A percentile compares a stretch with the other conserved stretches of the same genome.
Conservation (phyloP, 2,888 invertebrate genomes). For the Lepidocyrtinus sp. region DNA sequence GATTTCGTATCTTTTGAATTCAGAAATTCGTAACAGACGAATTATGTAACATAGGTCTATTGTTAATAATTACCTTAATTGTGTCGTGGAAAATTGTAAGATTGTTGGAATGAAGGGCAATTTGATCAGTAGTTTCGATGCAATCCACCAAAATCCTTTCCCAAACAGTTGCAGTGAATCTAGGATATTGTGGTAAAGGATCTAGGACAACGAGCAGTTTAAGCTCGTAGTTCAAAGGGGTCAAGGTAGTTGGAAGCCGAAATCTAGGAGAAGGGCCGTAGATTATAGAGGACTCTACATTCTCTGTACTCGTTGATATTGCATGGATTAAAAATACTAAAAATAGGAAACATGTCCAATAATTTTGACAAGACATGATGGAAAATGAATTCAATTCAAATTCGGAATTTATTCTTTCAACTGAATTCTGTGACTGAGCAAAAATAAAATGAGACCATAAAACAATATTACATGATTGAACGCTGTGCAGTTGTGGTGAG, state of each 20-base stretch:
- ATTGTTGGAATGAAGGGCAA: slow-evolving; percentile 84
- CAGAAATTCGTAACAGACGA: not conserved
- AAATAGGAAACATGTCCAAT: no score
- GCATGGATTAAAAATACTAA: no score
- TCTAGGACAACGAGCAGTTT: slow-evolving; percentile 55
- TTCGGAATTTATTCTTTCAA: no score
- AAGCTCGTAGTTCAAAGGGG: slow-evolving; percentile 48
- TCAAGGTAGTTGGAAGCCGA: slow-evolving; percentile 35
- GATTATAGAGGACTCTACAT: no score
- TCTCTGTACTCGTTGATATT: no score
- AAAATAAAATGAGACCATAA: no score
- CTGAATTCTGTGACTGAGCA: no score
- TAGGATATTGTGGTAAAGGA: slow-evolving; percentile 31
- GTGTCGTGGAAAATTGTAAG: slow-evolving; percentile 78
- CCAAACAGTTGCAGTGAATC: slow-evolving; percentile 53
- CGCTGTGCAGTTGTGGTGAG: no score
- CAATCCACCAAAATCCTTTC: slow-evolving; percentile 38
- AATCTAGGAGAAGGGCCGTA: not conserved
- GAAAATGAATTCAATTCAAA: no score
- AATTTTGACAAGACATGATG: no score
- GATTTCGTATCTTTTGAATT: not conserved
- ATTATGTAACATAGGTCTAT: not conserved
- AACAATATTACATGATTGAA: no score
- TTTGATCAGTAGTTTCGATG: slow-evolving; percentile 77
- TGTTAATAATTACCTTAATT: slow-evolving; percentile 73